phyloP scores from a whole-genome alignment of 2,888 invertebrate species.

The Apocheima hispidaria region DNA sequence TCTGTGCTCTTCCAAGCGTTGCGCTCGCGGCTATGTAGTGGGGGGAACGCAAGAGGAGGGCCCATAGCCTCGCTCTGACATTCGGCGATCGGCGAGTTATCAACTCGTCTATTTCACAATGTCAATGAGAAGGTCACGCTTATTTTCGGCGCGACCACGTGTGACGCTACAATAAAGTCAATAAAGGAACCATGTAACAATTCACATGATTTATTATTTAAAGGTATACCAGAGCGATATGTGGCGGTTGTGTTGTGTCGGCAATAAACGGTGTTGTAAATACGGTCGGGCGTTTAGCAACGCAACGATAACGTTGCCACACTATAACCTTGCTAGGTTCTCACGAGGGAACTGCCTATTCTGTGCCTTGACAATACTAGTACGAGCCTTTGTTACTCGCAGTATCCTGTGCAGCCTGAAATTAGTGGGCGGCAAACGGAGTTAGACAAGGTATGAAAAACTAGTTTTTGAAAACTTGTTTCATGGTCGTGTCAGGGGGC shows the following conservation, averaged over 20 bases:
- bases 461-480: slow-evolving; percentile 35
- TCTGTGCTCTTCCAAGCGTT: slow-evolving; percentile 46
- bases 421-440: slow-evolving; percentile 38
- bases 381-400: slow-evolving; percentile 79
- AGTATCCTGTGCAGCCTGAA: slow-evolving; percentile 77
- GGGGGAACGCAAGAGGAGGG: slow-evolving; percentile 69
- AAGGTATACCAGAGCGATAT: slow-evolving; percentile 46
- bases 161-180: slow-evolving; percentile 53
- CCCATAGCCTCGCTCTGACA: slow-evolving; percentile 82
- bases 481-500: slow-evolving; percentile 33
- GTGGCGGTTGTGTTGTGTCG: slow-evolving; percentile 73
- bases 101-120: slow-evolving; percentile 85
- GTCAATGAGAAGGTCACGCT: slow-evolving; percentile 86
- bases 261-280: slow-evolving; percentile 83
- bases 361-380: slow-evolving; percentile 85
- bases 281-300: slow-evolving; percentile 83
- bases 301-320: slow-evolving; percentile 85
- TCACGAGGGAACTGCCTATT: slow-evolving; percentile 86
- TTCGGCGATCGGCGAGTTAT: slow-evolving; percentile 83
- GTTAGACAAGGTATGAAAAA: slow-evolving; percentile 24
- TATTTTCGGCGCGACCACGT: slow-evolving; percentile 78
- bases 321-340: slow-evolving; percentile 84
- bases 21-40: slow-evolving; percentile 62
- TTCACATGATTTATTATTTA: slow-evolving; percentile 36
- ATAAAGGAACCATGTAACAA: slow-evolving; percentile 33